These are phyloP conservation scores for Parauchenoglanis punctatus DNA, from an alignment of 2,797 vertebrate species.

Conservation along the genomic window DNA sequence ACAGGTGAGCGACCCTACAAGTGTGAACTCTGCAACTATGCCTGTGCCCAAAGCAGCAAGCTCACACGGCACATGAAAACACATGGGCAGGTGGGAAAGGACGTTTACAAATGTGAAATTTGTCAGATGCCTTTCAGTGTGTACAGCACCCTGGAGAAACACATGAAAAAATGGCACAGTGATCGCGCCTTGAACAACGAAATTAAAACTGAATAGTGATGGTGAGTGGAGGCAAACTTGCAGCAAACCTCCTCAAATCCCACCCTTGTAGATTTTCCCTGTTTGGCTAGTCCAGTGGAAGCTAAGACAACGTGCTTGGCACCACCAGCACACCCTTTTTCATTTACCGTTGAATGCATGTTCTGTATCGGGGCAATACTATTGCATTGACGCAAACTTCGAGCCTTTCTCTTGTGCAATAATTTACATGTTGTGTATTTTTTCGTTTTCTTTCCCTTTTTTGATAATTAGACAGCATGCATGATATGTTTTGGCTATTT, in stretches of 20 bases:
- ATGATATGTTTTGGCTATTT: slow-evolving; percentile 99
- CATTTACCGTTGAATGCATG: slow-evolving; percentile 99
- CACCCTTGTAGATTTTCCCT: slow-evolving; percentile 84
- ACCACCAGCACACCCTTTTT: slow-evolving; percentile 96
- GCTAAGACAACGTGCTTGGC: slow-evolving; percentile 94
- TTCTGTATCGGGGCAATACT: slow-evolving; percentile 99
- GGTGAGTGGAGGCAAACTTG: slow-evolving; percentile 76
- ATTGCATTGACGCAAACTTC: slow-evolving; percentile 99
- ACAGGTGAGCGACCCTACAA: slow-evolving; percentile 99
- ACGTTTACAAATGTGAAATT: slow-evolving; percentile 99
- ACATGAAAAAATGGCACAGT: slow-evolving; percentile 99
- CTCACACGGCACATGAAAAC: slow-evolving; percentile 99
- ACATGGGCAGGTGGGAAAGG: slow-evolving; percentile 99
- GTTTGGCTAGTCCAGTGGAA: slow-evolving; percentile 91
- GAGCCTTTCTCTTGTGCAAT: slow-evolving; percentile 99
- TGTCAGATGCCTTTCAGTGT: slow-evolving; percentile 99
- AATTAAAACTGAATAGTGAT: slow-evolving; percentile 99
- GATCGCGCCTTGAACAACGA: slow-evolving; percentile 99
- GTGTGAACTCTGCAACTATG: slow-evolving; percentile 99
- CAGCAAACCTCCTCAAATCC: slow-evolving; percentile 65
- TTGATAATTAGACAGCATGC: slow-evolving; percentile 96
- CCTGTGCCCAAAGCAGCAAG: slow-evolving; percentile 99
- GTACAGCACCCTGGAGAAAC: slow-evolving; percentile 99
- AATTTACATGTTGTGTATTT: slow-evolving; percentile 99
- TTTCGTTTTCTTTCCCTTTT: slow-evolving; percentile 78